Base-by-base conservation (phyloP, 2,113 vertebrate genomes). In the Sander lucioperca region DNA sequence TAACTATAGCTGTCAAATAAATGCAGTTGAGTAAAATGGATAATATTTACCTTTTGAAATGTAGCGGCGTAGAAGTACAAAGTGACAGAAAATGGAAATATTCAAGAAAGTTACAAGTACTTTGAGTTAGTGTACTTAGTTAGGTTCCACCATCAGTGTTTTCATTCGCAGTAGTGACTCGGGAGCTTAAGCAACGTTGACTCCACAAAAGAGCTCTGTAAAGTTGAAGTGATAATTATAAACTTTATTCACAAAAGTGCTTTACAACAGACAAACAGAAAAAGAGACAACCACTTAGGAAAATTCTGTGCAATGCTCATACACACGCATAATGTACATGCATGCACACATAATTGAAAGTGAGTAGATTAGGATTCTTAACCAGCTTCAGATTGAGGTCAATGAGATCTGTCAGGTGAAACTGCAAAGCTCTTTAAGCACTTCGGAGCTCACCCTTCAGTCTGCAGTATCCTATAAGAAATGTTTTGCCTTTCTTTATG, bases 351-450 rank as follows among this genome's bases (percentile, higher is more conserved):
- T 81, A 84, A 88, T 79, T 89, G 78, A 91, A 82, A 91, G 86
- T 70, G 89, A 88, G 69, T 77, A 82, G 89, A 94, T 94, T 94
- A 94, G 90, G 85, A 86, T 94, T 83, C 85, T 77, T 89, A 89
- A 92, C 88, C 90, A 81, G 88, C 88, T 82, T 81, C 85, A 94
- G 94, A 95, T 95, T 95, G 81, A 92, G 95, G 95, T 94, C 94
- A 95, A 93, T 92, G 68, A 91, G 93, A 94, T 92, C 86, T 94
- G 93, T 88, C 88, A 79, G 84, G 89, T 91, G 93, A 94, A 88
- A 91, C 88, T 58, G 59, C 79, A 94, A 95, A 96, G 84, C 93
- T 91, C 84, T 89, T 91, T 94, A 95, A 94, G 79, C 86, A 81
- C 82, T 86, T 93, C 88, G 88, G 74, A 88, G 79, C 91, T 86